Base-by-base conservation (phyloP, 2,113 vertebrate genomes). In the Salminus brasiliensis region DNA sequence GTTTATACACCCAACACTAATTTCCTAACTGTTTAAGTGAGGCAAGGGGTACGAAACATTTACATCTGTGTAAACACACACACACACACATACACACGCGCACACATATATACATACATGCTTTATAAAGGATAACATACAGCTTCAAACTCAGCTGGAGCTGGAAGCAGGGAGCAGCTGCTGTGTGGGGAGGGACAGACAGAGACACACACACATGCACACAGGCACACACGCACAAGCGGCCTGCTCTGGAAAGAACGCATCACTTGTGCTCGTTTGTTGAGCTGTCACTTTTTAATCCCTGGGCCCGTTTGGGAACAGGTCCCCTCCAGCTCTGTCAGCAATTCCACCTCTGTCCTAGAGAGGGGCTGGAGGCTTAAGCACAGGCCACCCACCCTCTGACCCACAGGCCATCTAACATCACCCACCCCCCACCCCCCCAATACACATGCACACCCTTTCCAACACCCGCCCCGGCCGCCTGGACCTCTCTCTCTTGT, bases 271-370 rank as follows among this genome's bases (percentile, higher is more conserved):
- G 95, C 95, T 95, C 90, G 88, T 96, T 94, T 95, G 95, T 96
- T 95, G 95, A 96, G 95, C 94, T 96, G 96, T 97, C 96, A 96
- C 95, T 94, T 96, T 95, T 94, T 97, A 96, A 92, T 96, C 95
- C 95, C 93, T 84, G 90, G 92, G 93, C 94, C 93, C 94, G 94
- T 93, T 95, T 95, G 93, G 96, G 95, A 95, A 94, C 71, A 85
- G 93, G 90, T 94, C 94, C 93, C 93, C 93, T 94, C 92, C 91
- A 94, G 93, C 94, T 92, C 89, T 91, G 94, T 97, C 96, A 97
- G 96, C 97, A 95, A 90, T 94, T 96, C 93, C 94, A 94, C 93
- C 95, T 96, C 93, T 95, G 94, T 94, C 93, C 93, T 90, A 94
- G 91, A 93, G 94, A 92, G 91, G 92, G 43, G 71, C 72, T 73